Evolutionary conservation across 2,797 vertebrate species (phyloP).

Genomic region (Valencia hispanica): DNA sequence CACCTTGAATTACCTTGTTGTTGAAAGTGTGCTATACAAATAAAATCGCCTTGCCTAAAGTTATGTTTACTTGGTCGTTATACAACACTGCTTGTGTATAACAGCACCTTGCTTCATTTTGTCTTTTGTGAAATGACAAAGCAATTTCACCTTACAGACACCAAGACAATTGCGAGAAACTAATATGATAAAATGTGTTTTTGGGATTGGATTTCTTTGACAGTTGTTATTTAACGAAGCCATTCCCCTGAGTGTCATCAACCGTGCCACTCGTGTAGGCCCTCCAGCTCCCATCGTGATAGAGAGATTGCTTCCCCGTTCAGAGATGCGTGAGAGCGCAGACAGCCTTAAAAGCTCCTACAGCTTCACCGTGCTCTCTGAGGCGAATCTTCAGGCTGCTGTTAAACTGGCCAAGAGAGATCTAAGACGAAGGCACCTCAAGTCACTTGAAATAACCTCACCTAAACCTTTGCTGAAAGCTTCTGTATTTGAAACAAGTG

Average conservation of each 20-base stretch:
- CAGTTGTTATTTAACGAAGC: conserved; percentile 90
- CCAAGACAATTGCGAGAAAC: not conserved
- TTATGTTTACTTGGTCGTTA: not conserved
- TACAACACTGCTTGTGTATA: not conserved
- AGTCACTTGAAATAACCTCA: conserved; percentile 48
- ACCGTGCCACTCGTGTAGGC: conserved; percentile 81
- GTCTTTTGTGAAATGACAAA: not conserved
- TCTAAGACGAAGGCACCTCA: conserved; percentile 77
- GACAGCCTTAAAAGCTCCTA: conserved; percentile 72
- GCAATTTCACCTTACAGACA: not conserved
- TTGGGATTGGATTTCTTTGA: conserved; percentile 3
- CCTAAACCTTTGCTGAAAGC: conserved; percentile 36
- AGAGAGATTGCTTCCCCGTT: conserved; percentile 83
- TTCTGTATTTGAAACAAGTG: conserved; percentile 48
- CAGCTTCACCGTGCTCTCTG: conserved; percentile 88
- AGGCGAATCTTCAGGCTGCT: conserved; percentile 88
- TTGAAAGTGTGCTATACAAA: too few species aligned
- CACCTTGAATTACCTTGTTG: too few species aligned
- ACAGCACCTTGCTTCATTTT: not conserved
- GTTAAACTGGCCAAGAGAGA: conserved; percentile 89
- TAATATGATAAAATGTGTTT: not conserved
- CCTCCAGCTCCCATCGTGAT: conserved; percentile 88
- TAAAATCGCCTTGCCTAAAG: too few species aligned
- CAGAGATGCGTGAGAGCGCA: conserved; percentile 40
- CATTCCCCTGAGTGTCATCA: conserved; percentile 76